Evolutionary conservation across 2,113 vertebrate species (phyloP), one percentile per base, ranked within the genome.

Genomic region (Sprattus sprattus): DNA sequence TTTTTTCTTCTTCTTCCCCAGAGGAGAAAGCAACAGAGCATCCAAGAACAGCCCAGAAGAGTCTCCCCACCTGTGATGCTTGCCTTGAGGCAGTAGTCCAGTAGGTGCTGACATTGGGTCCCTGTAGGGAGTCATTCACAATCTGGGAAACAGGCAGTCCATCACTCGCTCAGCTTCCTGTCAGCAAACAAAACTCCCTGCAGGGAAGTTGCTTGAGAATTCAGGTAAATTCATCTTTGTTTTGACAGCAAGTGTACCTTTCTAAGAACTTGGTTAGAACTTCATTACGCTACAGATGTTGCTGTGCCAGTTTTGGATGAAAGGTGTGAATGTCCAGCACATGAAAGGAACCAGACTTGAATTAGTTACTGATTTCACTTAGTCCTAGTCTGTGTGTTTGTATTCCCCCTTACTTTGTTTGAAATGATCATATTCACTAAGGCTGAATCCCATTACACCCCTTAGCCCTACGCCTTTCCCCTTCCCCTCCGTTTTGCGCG

Each of bases 71-170:
- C 7, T 49, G 82, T 54, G 47, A 47, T 28, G 57, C 32, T 44
- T 20, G 44, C 67, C 57, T 20, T 85, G 84, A 85, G 71, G 8
- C 1, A 20, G 15, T 60, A 78, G 71, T 86, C 82, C 45, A 52
- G 28, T 45, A 18, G 44, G 60, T 32, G 75, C n/a, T 86, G 28
- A 45, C 57, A 82, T 67, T 28, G 28, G 28, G 49, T 81, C 20
- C 47, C 15, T 83, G 82, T 78, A 71, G 54, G 85, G 64, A 83
- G 45, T 54, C 82, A 82, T 75, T 52, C 15, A 78, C 46, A 45
- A 86, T 80, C 64, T 28, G 13, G 75, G 60, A 54, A 28, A 32
- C 45, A 86, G 54, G 39, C 39, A 44, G 16, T 22, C 5, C 18
- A 50, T 82, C 52, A 82, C 52, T 52, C 82, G 67, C 2, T 15